Conservation (phyloP, 1,140 invertebrate genomes). For the Nylanderia fulva region DNA sequence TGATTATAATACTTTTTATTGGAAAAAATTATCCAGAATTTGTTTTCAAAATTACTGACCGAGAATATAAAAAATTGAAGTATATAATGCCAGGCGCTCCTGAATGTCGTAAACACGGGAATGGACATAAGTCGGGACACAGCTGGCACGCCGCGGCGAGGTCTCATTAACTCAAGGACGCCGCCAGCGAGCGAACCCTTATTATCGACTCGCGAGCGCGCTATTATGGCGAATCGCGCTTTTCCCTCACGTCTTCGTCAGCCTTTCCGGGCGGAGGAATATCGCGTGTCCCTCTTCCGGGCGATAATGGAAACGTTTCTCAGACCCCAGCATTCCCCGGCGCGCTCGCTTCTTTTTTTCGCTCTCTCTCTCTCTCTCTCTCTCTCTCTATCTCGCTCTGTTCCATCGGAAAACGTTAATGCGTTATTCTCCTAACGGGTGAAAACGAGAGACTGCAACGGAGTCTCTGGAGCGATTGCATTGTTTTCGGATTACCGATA, state of each 20-base stretch:
- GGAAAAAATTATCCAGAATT: background rate
- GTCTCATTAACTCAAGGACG: slow-evolving; percentile 67
- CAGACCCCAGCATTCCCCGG: slow-evolving; percentile 17
- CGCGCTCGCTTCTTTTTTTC: slow-evolving; percentile 10
- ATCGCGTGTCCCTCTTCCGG: slow-evolving; percentile 49
- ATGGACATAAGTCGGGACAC: slow-evolving; percentile 28
- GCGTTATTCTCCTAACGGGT: slow-evolving; percentile 14
- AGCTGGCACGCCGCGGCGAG: slow-evolving; percentile 27
- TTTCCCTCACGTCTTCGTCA: slow-evolving; percentile 28
- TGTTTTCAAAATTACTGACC: background rate
- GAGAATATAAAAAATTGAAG: background rate
- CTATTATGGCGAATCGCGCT: slow-evolving; percentile 46
- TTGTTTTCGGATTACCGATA: background rate
- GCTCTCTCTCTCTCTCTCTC: too few relatives aligned
- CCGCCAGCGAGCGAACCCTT: slow-evolving; percentile 27
- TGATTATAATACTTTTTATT: background rate
- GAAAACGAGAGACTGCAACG: background rate
- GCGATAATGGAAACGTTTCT: slow-evolving; percentile 55
- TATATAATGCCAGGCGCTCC: background rate
- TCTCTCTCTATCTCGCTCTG: too few relatives aligned
- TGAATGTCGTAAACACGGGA: slow-evolving; percentile 14
- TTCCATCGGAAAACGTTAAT: slow-evolving; percentile 4
- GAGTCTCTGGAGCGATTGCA: background rate
- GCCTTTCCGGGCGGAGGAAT: slow-evolving; percentile 14
- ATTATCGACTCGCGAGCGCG: slow-evolving; percentile 56